These are phyloP conservation scores for Galagoides demidoff DNA, from an alignment of 2,797 vertebrate species.

Conservation along the genomic window DNA sequence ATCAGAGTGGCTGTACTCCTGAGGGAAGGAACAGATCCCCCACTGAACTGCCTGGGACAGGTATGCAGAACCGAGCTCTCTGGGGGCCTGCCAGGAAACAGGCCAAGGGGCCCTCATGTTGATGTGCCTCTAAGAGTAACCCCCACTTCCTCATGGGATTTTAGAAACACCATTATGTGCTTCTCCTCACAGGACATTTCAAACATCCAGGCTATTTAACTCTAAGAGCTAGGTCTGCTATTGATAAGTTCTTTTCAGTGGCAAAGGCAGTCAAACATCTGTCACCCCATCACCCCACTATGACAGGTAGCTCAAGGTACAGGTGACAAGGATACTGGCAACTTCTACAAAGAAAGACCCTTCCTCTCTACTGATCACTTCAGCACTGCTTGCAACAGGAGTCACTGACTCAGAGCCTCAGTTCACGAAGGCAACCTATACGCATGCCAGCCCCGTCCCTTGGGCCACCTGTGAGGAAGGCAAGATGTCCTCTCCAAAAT, in stretches of 20 bases:
- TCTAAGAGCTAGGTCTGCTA: not conserved
- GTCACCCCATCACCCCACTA: not conserved
- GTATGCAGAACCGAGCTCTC: not conserved
- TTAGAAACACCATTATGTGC: not conserved
- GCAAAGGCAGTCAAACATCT: not conserved
- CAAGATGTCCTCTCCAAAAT: not conserved
- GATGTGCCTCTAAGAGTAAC: not conserved
- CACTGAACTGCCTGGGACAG: not conserved
- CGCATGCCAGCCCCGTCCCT: not conserved
- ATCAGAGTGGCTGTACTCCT: not conserved
- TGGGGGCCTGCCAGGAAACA: not conserved
- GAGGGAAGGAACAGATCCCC: not conserved
- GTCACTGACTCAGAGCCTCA: not conserved
- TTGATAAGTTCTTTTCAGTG: not conserved
- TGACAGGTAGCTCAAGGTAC: not conserved
- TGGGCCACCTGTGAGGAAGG: not conserved
- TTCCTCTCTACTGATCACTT: not conserved
- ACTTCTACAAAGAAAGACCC: not conserved
- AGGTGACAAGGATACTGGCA: not conserved
- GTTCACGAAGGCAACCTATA: not conserved
- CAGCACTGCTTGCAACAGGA: not conserved
- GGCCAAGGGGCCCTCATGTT: rapidly evolving
- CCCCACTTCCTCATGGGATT: not conserved
- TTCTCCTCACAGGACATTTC: not conserved
- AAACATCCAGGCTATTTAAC: not conserved